Evolutionary conservation across 1,140 invertebrate species (phyloP).

Genomic region (Marisa cornuarietis): DNA sequence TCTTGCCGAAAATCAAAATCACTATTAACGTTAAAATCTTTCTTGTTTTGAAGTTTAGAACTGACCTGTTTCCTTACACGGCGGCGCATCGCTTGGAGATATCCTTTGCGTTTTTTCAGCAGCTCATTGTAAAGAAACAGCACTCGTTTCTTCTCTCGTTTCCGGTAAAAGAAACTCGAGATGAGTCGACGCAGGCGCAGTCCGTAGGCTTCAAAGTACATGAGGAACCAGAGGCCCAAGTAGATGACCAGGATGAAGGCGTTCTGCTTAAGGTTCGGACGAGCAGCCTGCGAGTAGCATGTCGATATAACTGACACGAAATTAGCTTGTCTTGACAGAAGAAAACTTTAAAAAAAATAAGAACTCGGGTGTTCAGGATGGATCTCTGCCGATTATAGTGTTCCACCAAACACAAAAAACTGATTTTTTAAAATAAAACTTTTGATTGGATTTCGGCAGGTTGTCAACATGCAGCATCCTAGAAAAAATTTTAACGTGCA

Average conservation of each 20-base stretch:
- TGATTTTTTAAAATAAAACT: too few species aligned
- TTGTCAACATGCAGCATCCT: too few species aligned
- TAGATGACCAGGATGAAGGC: slow-evolving; percentile 36
- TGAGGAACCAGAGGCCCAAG: slow-evolving; percentile 34
- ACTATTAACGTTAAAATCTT: neutral
- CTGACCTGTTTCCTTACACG: slow-evolving; percentile 37
- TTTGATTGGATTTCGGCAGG: too few species aligned
- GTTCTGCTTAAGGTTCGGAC: slow-evolving; percentile 2
- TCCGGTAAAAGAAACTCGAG: slow-evolving; percentile 41
- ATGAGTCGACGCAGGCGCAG: slow-evolving; percentile 45
- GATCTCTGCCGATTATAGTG: too few species aligned
- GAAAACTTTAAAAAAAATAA: too few species aligned
- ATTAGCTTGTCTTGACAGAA: slow-evolving; percentile 21
- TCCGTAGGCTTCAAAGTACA: slow-evolving; percentile 48
- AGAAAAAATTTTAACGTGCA: too few species aligned
- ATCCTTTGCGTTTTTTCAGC: slow-evolving; percentile 53
- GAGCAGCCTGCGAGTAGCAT: neutral
- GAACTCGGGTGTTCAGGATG: too few species aligned
- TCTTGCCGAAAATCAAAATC: neutral
- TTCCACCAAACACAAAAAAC: too few species aligned
- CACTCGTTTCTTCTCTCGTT: slow-evolving; percentile 55
- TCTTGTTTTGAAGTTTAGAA: neutral
- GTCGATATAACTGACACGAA: neutral
- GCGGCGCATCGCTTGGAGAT: slow-evolving; percentile 39
- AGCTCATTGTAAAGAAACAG: slow-evolving; percentile 59